phyloP scores from a whole-genome alignment of 2,888 invertebrate species.

The Torymus tubicola region DNA sequence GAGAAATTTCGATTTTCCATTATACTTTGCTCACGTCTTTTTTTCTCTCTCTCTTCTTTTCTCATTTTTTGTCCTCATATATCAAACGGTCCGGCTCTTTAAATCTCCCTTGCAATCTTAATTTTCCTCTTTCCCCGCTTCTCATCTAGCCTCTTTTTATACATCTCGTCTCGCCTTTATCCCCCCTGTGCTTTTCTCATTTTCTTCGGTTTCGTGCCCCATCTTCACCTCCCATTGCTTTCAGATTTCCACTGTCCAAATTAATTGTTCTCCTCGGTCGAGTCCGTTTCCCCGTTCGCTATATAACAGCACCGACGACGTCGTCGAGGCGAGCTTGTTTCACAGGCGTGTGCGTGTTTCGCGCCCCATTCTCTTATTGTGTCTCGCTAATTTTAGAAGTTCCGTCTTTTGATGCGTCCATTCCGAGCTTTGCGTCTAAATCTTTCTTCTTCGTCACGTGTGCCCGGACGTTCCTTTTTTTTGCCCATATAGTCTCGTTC shows the following conservation, averaged over 20 bases:
- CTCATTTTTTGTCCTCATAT: conserved; percentile 2
- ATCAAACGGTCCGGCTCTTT: conserved; percentile 13
- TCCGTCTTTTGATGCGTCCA: conserved; percentile 25
- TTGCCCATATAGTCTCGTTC: neutral
- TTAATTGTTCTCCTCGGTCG: conserved; percentile 29
- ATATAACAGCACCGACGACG: no score
- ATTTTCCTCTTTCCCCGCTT: neutral
- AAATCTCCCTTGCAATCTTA: conserved; percentile 1
- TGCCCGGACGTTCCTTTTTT: neutral
- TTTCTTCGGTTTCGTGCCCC: no score
- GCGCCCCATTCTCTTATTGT: conserved; percentile 23
- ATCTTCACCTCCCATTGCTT: neutral
- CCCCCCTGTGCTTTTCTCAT: no score
- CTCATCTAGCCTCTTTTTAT: conserved; percentile 4
- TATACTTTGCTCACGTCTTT: neutral
- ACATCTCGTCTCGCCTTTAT: neutral
- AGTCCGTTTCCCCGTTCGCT: neutral
- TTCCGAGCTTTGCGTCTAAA: neutral
- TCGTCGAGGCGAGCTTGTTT: neutral
- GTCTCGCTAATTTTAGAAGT: conserved; percentile 46
- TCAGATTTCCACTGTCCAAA: neutral
- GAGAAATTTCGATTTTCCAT: neutral
- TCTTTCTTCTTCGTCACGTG: conserved; percentile 12
- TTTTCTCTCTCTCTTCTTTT: conserved; percentile 13
- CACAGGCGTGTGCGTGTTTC: neutral